Evolutionary conservation across 2,888 invertebrate genomes (phyloP).

Genomic region (Entomobrya multifasciata): DNA sequence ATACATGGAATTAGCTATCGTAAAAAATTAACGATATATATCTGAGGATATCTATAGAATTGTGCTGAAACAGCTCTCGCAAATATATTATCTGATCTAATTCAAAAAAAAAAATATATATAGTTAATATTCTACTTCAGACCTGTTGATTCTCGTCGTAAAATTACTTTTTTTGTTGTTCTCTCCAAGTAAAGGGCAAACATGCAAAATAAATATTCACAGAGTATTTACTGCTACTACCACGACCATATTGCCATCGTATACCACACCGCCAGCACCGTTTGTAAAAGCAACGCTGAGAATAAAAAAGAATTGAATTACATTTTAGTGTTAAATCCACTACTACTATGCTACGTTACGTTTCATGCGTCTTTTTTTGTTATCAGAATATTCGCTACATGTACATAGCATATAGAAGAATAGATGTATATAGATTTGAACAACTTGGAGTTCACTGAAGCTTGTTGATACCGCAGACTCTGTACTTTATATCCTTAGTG

Average conservation of each 20-base stretch:
- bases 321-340: background rate
- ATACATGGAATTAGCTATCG: slow-evolving; percentile 14
- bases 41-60: background rate
- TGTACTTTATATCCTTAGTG: too few species aligned
- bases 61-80: slow-evolving; percentile 4
- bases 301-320: slow-evolving; percentile 23
- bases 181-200: background rate
- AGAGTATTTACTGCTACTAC: background rate
- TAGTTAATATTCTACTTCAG: slow-evolving; percentile 13
- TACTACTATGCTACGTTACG: slow-evolving; percentile 13
- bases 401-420: too few species aligned
- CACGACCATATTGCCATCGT: background rate
- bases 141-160: slow-evolving; percentile 30
- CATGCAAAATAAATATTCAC: slow-evolving; percentile 15
- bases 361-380: background rate
- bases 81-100: slow-evolving; percentile 37
- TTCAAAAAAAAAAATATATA: background rate
- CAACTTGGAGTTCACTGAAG: too few species aligned
- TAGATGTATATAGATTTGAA: too few species aligned
- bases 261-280: background rate
- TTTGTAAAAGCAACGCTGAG: slow-evolving; percentile 8
- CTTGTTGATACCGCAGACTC: too few species aligned
- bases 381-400: too few species aligned
- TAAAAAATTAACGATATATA: slow-evolving; percentile 11
- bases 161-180: slow-evolving; percentile 3